A percentile compares a stretch with the other conserved stretches of the same genome.
phyloP scores from a whole-genome alignment of 2,113 vertebrate species.

The Eulemur rufifrons region DNA sequence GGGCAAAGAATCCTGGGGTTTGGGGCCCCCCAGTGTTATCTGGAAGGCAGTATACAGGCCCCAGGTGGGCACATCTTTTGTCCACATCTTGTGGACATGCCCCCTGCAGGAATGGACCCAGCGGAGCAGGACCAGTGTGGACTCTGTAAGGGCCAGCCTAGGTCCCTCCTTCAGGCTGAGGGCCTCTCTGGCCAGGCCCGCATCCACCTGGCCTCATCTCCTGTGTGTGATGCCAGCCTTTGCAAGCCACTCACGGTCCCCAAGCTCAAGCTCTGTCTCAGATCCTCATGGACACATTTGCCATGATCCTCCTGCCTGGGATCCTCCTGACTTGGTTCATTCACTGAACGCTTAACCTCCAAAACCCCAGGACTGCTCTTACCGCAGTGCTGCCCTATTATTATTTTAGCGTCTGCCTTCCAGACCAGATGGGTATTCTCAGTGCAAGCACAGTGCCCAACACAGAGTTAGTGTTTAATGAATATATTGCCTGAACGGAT shows the following conservation, averaged over 20 bases:
- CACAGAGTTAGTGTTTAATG: background rate
- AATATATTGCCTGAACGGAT: background rate
- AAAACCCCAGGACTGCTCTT: background rate
- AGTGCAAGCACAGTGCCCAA: background rate
- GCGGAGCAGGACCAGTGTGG: background rate
- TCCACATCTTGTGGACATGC: too few relatives aligned
- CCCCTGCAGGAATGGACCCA: background rate
- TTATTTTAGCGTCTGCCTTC: background rate
- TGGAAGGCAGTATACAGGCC: background rate
- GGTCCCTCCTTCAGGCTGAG: background rate
- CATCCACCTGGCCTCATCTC: background rate
- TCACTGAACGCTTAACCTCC: background rate
- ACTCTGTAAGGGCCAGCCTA: background rate
- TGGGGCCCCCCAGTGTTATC: background rate
- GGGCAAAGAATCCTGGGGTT: background rate
- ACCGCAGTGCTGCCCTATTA: too few relatives aligned
- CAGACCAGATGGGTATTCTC: background rate
- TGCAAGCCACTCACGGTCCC: background rate
- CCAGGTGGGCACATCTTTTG: too few relatives aligned
- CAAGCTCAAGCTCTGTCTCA: background rate
- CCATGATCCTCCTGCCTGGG: background rate
- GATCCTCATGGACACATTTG: background rate
- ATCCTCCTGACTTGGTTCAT: background rate
- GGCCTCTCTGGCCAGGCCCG: background rate
- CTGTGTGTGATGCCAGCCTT: rapidly evolving